Evolutionary conservation across 1,140 invertebrate species (phyloP), one percentile per base, ranked within the genome.

Genomic region (Ceratoteleas bidentatus): DNA sequence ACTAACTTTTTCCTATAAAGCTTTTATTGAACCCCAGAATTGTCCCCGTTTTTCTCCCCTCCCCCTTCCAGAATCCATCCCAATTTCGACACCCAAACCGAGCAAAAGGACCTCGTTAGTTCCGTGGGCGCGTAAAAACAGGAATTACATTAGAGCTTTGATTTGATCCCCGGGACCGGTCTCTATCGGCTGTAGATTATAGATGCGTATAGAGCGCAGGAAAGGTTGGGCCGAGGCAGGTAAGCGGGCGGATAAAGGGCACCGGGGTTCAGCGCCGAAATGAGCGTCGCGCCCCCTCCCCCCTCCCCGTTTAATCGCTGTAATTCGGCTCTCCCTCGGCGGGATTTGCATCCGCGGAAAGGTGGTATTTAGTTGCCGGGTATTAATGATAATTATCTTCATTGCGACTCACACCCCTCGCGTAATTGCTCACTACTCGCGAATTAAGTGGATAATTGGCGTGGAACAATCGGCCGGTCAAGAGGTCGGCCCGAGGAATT

Each of bases 381-480:
- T 76, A 83, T 83, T 83, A 83, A 83, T 79, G 81, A 75, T 79
- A 83, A 83, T 83, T 83, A 83, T 83, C 81, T 78, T 43, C 68
- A 83, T 66, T 73, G 76, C 72, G 62, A 75, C 81, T 83, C 81
- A 68, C 81, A 79, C 75, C 65, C 81, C 65, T 62, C 66, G 65
- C 53, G 65, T 83, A 83, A 83, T 83, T 83, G 72, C 81, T 83
- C 34, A 68, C 75, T 78, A 78, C 75, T 83, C 81, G 60, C 75
- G 66, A 83, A 79, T 83, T 83, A 79, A 83, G 81, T 83, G 70
- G 81, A 83, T 83, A 83, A 83, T 83, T 83, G 75, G 8, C 53
- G 61, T 50, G 74, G 50, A 77, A 83, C 80, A 83, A 75, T 83
- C 74, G 74, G 11, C 14, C 68, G 74, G 80, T 77, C 74, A 74